Base-by-base conservation (phyloP, 2,113 vertebrate genomes). In the Pachycephala philippinensis region DNA sequence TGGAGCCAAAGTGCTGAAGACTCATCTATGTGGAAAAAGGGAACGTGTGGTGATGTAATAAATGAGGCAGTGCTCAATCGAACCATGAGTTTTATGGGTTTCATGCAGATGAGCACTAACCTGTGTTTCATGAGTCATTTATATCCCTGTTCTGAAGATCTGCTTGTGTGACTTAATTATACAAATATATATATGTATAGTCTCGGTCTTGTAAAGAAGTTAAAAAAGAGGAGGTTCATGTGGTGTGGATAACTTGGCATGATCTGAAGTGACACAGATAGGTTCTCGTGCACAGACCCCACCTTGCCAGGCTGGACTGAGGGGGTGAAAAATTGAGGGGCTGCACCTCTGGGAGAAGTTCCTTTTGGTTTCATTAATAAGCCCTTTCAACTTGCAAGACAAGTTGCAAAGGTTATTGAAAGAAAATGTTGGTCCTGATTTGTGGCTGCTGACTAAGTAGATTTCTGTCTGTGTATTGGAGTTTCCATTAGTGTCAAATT, bases 401-500 rank as follows among this genome's bases (percentile, higher is more conserved):
- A 35, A 45, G 39, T 90, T 87, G 42, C 42, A 93, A 87, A 85
- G 37, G 45, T 76, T 87, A n/a, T 69, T 69, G 45, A 85, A 69
- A 57, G 74, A 45, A 87, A 93, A 54, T 54, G 40, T 37, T 78
- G 65, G 50, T 65, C 54, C 33, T 90, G 82, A 27, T 87, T 91
- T 95, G 87, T 85, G 50, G 42, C 64, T 94, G 89, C 93, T 93
- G 91, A 95, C 69, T 79, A 83, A 94, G 82, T 50, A 54, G 61
- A 45, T 91, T 89, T 82, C 61, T 72, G 11, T 57, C 77, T 39
- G 5, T 37, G 42, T 79, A 83, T 72, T 24, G 59, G 74, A 90
- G 66, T 91, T 93, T 93, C 87, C 90, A 94, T 93, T 95, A 91
- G 63, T 85, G 87, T 87, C 79, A 93, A 81, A 80, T 93, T 95